Evolutionary conservation across 1,140 invertebrate genomes (phyloP), one percentile per base, ranked within the genome.

Genomic region (Papilio dardanus): DNA sequence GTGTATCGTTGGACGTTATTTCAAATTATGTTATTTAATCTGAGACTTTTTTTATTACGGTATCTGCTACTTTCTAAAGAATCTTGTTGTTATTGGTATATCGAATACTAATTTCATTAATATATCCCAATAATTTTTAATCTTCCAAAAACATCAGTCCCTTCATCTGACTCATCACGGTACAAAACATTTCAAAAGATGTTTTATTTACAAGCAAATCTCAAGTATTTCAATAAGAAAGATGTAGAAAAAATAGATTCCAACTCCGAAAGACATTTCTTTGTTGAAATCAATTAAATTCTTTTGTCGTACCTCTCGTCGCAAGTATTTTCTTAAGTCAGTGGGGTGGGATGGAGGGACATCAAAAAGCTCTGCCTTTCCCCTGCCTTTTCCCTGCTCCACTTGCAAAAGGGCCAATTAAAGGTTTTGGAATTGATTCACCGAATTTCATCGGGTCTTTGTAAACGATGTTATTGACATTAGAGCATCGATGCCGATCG

Each of bases 371-470:
- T 81, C 82, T 86, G 78, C 79, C 83, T 83, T 81, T 80, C 77
- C 77, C 79, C 76, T 77, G 79, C 40, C 74, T 83, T 81, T 80
- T 76, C 77, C 79, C 76, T 77, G 79, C 40, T 71, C 69, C 76
- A 74, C 73, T 75, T 74, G 76, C 81, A 77, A 83, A 84, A 86
- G 79, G 81, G 81, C 86, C 88, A 91, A 92, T 91, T 92, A 91
- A 91, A 85, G 84, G 87, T 90, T 90, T 88, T 87, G 84, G 87
- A 88, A 90, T 92, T 88, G 86, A 92, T 86, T 89, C 87, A 77
- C 76, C 74, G 76, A 86, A 86, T 84, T 73, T 84, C 78, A 82
- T 79, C 76, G 65, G 76, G 81, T 79, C 83, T 88, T 87, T 86
- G 83, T 87, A 83, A 83, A 87, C 81, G 82, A 77, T 79, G 82